phyloP scores from a whole-genome alignment of 2,797 vertebrate species.

The Aplochiton taeniatus region DNA sequence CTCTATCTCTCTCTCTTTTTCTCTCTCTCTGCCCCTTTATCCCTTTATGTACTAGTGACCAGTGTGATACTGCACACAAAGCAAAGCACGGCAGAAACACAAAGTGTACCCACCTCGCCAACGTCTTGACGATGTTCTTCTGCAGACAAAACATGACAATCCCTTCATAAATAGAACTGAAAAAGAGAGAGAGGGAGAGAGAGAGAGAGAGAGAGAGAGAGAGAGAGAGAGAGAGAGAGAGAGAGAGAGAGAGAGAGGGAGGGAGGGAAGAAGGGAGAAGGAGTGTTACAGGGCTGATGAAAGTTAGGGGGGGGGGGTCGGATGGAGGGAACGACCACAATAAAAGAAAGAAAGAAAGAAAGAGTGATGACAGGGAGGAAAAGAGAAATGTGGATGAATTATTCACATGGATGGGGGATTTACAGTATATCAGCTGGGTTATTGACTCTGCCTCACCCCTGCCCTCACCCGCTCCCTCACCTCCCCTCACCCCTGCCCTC shows the following conservation, averaged over 20 bases:
- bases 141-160: neutral
- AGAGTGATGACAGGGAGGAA: conserved; percentile 32
- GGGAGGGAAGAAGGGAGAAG: neutral
- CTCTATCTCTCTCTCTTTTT: neutral
- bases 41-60: too few relatives aligned
- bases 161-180: neutral
- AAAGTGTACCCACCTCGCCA: too few relatives aligned
- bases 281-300: neutral
- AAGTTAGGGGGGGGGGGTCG: conserved; percentile 14
- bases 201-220: conserved; percentile 6
- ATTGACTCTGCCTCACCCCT: conserved; percentile 40
- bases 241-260: conserved; percentile 9
- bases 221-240: neutral
- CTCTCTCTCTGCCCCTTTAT: too few relatives aligned
- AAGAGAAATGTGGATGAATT: conserved; percentile 50
- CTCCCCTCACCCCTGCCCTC: neutral
- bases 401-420: conserved; percentile 50
- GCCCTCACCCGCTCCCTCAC: conserved; percentile 14
- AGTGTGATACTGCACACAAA: too few relatives aligned
- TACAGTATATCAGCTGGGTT: conserved; percentile 43
- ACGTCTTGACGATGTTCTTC: too few relatives aligned
- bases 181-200: neutral
- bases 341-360: conserved; percentile 44
- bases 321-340: conserved; percentile 16
- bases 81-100: too few relatives aligned